Evolutionary conservation across 2,113 vertebrate species (phyloP).

Genomic region (Larimichthys crocea): DNA sequence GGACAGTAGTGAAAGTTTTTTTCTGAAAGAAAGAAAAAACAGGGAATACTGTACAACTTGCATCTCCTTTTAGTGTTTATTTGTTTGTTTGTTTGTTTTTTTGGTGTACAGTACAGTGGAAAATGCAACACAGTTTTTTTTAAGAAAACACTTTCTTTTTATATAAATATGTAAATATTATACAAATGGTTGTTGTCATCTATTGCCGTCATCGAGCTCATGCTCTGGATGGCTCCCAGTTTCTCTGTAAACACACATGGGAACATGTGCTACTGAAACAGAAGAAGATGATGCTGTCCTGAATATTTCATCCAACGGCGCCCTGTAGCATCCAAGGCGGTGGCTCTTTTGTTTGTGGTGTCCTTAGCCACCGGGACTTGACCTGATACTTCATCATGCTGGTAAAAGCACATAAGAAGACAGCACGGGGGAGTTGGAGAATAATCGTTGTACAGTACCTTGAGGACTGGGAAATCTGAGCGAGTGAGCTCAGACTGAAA

Average conservation of each 20-base stretch:
- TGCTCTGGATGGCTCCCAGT: conserved; percentile 82
- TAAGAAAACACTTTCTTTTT: conserved; percentile 78
- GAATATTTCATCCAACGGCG: conserved; percentile 68
- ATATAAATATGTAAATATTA: conserved; percentile 84
- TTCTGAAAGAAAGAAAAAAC: conserved; percentile 70
- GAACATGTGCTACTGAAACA: conserved; percentile 83
- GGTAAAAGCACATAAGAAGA: conserved; percentile 91
- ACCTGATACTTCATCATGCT: conserved; percentile 61
- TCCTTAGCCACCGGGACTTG: conserved; percentile 63
- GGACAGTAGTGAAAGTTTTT: conserved; percentile 62
- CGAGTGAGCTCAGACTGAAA: conserved; percentile 85
- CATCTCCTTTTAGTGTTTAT: conserved; percentile 84
- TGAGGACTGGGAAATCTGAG: conserved; percentile 54
- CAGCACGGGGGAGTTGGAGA: conserved; percentile 70
- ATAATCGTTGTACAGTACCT: conserved; percentile 78
- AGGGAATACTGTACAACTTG: conserved; percentile 82
- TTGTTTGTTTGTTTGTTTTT: conserved; percentile 69
- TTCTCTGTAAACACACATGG: conserved; percentile 83
- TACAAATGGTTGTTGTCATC: conserved; percentile 79
- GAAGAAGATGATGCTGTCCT: conserved; percentile 64
- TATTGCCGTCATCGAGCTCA: conserved; percentile 81
- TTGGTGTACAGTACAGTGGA: conserved; percentile 85
- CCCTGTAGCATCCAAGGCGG: conserved; percentile 72
- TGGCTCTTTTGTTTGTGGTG: conserved; percentile 66
- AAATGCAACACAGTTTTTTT: conserved; percentile 81